These are phyloP conservation scores for Microplitis manilae DNA, from an alignment of 2,888 invertebrate genomes.

Conservation along the genomic window DNA sequence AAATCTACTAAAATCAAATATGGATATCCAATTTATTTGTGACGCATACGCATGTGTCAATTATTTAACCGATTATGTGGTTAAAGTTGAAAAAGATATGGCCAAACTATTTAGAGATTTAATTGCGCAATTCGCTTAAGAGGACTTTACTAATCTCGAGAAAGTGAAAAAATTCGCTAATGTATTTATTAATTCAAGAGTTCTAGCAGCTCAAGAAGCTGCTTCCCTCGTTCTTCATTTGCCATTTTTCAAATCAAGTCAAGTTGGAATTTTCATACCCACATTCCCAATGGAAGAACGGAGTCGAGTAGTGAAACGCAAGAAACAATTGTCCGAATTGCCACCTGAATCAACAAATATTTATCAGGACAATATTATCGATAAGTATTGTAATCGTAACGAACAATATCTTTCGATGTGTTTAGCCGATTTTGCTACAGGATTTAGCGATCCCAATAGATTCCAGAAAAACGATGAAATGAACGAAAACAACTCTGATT, in stretches of 20 bases:
- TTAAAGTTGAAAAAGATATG: constrained; percentile 10
- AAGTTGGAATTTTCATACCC: background rate
- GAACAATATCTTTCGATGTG: too few relatives aligned
- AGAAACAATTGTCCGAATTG: background rate
- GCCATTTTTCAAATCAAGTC: constrained; percentile 16
- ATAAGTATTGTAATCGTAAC: too few relatives aligned
- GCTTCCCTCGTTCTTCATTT: constrained; percentile 15
- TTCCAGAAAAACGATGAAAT: background rate
- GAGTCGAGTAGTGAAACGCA: background rate
- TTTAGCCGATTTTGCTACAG: too few relatives aligned
- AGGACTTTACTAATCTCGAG: background rate
- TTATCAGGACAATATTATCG: background rate
- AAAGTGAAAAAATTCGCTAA: constrained; percentile 6
- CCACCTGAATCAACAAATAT: constrained; percentile 4
- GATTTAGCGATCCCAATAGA: constrained; percentile 7
- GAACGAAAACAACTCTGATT: too few relatives aligned
- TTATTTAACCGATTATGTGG: constrained; percentile 21
- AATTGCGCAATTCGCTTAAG: background rate
- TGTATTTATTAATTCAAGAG: constrained; percentile 24
- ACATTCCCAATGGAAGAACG: constrained; percentile 11
- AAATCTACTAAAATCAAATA: constrained; percentile 18
- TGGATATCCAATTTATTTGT: constrained; percentile 29
- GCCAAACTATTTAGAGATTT: constrained; percentile 19
- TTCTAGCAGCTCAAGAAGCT: constrained; percentile 29
- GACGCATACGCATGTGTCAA: constrained; percentile 16